phyloP scores from a whole-genome alignment of 2,888 invertebrate genomes.

The Drosophila koepferae region DNA sequence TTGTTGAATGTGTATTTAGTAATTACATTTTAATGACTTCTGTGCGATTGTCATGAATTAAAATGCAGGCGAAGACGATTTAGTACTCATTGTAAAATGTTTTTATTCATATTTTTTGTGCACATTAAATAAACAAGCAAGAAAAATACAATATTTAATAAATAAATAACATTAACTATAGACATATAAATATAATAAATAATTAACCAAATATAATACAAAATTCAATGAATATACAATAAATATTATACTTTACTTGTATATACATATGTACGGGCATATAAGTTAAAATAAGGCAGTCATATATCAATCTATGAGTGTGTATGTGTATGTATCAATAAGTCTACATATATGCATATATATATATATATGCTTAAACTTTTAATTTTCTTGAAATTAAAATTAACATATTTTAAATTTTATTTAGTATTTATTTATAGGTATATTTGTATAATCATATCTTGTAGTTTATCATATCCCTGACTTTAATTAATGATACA shows the following conservation, averaged over 20 bases:
- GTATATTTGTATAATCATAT: background rate
- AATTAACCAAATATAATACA: no score
- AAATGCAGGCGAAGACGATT: background rate
- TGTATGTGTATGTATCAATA: no score
- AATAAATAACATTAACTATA: background rate
- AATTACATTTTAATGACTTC: no score
- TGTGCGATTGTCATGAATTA: background rate
- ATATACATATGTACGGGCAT: no score
- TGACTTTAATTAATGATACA: conserved; percentile 1
- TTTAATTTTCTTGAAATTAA: no score
- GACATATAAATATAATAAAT: background rate
- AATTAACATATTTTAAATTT: no score
- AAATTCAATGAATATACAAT: no score
- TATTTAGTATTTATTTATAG: background rate
- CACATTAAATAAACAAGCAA: background rate
- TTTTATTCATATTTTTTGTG: background rate
- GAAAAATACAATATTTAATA: background rate
- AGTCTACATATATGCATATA: no score
- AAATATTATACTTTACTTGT: background rate
- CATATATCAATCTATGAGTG: no score
- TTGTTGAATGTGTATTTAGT: background rate
- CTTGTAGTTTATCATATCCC: background rate
- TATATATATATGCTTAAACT: no score
- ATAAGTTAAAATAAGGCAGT: no score
- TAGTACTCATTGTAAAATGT: background rate